These are phyloP conservation scores for Drosophila asahinai DNA, from an alignment of 1,140 invertebrate genomes.

Conservation along the genomic window DNA sequence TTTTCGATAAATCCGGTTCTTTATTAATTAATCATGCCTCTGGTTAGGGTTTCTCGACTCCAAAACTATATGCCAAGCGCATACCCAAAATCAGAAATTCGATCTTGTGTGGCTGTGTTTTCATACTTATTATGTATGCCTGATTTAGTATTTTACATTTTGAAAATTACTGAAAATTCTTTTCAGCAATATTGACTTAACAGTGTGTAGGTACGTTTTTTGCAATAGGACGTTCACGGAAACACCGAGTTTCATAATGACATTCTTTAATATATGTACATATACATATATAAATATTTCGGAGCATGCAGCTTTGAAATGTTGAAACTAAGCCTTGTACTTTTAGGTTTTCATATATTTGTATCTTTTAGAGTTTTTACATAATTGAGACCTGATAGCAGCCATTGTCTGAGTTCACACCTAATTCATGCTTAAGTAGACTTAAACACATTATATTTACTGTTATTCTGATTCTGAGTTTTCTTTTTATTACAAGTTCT, in stretches of 20 bases:
- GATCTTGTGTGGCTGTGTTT: neutral
- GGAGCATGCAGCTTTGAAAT: conserved; percentile 10
- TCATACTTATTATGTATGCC: conserved; percentile 20
- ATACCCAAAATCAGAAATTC: neutral
- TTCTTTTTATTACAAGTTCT: conserved; percentile 33
- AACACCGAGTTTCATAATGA: conserved; percentile 54
- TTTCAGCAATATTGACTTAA: conserved; percentile 12
- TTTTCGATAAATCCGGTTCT: too few species aligned
- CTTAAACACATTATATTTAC: conserved; percentile 16
- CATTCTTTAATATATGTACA: conserved; percentile 24
- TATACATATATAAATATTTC: conserved; percentile 37
- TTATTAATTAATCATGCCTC: too few species aligned
- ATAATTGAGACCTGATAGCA: conserved; percentile 39
- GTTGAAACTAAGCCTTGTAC: conserved; percentile 70
- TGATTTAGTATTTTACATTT: conserved; percentile 21
- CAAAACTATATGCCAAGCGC: too few species aligned
- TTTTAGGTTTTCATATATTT: conserved; percentile 41
- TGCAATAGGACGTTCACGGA: conserved; percentile 47
- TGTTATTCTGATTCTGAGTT: conserved; percentile 21
- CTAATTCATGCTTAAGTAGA: conserved; percentile 18
- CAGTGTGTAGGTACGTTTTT: conserved; percentile 55
- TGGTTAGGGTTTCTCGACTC: neutral
- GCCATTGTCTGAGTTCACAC: conserved; percentile 40
- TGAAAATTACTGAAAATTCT: neutral
- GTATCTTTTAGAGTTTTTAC: conserved; percentile 12